Conservation (phyloP, 2,797 vertebrate genomes). For the Todus mexicanus region DNA sequence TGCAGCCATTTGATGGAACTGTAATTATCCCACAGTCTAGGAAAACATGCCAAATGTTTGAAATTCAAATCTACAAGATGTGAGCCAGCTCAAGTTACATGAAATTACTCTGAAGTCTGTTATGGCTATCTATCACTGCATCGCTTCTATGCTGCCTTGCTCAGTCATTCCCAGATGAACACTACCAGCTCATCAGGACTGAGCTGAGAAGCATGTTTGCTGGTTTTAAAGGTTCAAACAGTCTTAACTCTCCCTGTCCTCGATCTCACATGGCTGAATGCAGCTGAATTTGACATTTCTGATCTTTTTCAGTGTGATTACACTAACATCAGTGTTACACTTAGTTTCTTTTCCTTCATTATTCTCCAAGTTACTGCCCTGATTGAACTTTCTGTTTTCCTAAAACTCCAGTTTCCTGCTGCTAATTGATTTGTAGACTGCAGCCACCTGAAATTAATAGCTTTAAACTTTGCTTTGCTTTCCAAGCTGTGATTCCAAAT, state of each 20-base stretch:
- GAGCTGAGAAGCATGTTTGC: neutral
- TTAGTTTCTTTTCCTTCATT: neutral
- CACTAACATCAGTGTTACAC: fast-evolving
- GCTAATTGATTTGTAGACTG: neutral
- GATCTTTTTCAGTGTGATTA: no score
- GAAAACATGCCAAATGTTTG: neutral
- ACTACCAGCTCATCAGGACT: neutral
- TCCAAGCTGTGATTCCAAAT: neutral
- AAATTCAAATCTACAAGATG: neutral
- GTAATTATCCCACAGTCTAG: neutral
- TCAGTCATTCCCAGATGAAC: neutral
- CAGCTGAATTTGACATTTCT: neutral
- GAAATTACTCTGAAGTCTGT: neutral
- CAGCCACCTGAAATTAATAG: neutral
- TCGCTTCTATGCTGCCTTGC: neutral
- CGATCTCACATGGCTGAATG: neutral
- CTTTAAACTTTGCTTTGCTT: neutral
- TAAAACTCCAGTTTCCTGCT: neutral
- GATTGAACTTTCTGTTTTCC: neutral
- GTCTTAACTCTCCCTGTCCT: neutral
- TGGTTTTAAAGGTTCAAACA: neutral
- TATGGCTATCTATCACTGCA: neutral
- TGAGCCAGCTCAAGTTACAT: neutral
- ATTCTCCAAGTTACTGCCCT: neutral
- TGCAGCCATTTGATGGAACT: neutral